These are phyloP conservation scores for Drosophila suboccidentalis DNA, from an alignment of 2,888 invertebrate genomes.

Conservation along the genomic window DNA sequence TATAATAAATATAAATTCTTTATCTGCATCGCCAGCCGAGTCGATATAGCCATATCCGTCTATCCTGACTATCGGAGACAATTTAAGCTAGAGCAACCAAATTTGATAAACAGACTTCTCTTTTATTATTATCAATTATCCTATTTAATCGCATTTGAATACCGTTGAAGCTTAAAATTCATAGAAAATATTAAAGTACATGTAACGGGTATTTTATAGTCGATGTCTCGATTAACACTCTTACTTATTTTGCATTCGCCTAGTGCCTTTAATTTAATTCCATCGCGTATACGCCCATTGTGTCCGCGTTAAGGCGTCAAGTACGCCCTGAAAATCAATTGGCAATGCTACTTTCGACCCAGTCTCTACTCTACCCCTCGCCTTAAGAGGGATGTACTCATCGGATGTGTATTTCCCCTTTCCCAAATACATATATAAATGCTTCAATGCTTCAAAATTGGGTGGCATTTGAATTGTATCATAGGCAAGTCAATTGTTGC, in stretches of 20 bases:
- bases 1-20: no score
- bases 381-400: background rate
- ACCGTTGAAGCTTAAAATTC: background rate
- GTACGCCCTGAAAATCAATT: slow-evolving; percentile 42
- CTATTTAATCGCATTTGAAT: background rate
- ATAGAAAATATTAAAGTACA: no score
- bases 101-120: no score
- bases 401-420: background rate
- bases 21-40: no score
- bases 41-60: no score
- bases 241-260: slow-evolving; percentile 24
- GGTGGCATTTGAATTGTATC: slow-evolving; percentile 59
- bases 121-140: no score
- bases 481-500: slow-evolving; percentile 63
- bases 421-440: background rate
- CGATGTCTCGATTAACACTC: background rate
- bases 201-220: background rate
- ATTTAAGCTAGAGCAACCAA: no score
- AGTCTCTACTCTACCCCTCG: background rate
- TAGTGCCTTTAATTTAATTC: slow-evolving; percentile 52
- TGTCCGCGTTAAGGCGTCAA: slow-evolving; percentile 41
- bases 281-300: slow-evolving; percentile 54
- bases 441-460: slow-evolving; percentile 36
- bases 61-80: no score
- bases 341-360: slow-evolving; percentile 16